Evolutionary conservation across 2,113 vertebrate species (phyloP).

Genomic region (Coracopsis vasa): DNA sequence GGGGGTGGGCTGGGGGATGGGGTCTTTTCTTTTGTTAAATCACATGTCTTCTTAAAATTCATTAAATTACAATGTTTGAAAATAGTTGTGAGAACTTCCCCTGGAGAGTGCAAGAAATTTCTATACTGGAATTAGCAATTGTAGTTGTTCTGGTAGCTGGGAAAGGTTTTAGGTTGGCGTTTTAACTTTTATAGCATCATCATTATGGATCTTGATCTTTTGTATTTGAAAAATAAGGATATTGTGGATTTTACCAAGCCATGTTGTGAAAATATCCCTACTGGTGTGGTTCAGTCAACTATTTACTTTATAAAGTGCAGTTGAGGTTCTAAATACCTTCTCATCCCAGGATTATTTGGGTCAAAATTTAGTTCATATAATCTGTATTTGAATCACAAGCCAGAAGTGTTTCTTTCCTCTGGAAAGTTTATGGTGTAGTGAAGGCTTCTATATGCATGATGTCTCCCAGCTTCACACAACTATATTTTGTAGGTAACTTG

Average conservation of each 20-base stretch:
- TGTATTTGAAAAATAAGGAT: background rate
- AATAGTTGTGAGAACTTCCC: background rate
- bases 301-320: background rate
- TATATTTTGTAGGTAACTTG: background rate
- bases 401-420: background rate
- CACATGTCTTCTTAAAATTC: background rate
- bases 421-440: background rate
- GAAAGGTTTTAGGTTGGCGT: background rate
- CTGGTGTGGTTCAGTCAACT: background rate
- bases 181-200: background rate
- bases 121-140: background rate
- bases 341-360: background rate
- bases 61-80: background rate
- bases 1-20: no score
- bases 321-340: background rate
- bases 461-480: background rate
- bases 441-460: background rate
- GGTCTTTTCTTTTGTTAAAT: background rate
- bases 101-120: background rate
- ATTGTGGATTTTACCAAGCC: rapidly evolving
- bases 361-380: background rate
- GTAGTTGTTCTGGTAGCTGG: background rate
- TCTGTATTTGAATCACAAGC: background rate
- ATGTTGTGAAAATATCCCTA: background rate
- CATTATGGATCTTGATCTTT: background rate